A percentile compares a stretch with the other conserved stretches of the same genome.
Conservation (phyloP, 2,888 invertebrate species). For the Agriopis aurantiaria region DNA sequence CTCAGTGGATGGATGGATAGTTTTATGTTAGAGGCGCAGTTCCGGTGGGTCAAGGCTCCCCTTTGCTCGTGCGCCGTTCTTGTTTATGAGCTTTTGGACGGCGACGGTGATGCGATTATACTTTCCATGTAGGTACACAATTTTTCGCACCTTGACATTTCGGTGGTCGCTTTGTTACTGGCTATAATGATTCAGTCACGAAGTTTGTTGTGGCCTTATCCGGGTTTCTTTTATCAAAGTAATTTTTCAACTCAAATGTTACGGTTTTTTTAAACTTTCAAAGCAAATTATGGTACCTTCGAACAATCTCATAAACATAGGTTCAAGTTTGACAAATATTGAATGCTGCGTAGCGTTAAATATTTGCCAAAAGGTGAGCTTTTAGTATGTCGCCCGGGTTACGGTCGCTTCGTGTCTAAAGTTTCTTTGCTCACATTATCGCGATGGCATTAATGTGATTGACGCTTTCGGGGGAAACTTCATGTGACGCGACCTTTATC, state of each 20-base stretch:
- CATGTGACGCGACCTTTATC: slow-evolving; percentile 35
- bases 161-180: slow-evolving; percentile 9
- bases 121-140: slow-evolving; percentile 6
- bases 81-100: slow-evolving; percentile 38
- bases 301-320: not conserved
- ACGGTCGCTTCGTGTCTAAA: slow-evolving; percentile 35
- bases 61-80: slow-evolving; percentile 29
- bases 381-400: slow-evolving; percentile 28
- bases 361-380: slow-evolving; percentile 28
- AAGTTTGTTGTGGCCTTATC: not conserved
- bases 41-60: slow-evolving; percentile 40
- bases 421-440: slow-evolving; percentile 40
- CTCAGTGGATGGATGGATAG: slow-evolving; percentile 29
- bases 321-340: slow-evolving; percentile 6
- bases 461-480: slow-evolving; percentile 34
- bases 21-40: slow-evolving; percentile 39
- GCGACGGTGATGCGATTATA: slow-evolving; percentile 10
- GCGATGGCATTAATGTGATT: slow-evolving; percentile 34
- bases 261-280: not conserved
- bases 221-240: slow-evolving; percentile 1
- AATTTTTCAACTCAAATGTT: not conserved
- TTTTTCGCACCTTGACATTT: slow-evolving; percentile 26
- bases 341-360: slow-evolving; percentile 18
- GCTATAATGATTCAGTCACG: slow-evolving; percentile 20
- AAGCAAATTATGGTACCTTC: not conserved